Percentiles rank a stretch among this genome's conserved stretches.
phyloP scores from a whole-genome alignment of 2,113 vertebrate genomes.

The Chaetodon trifascialis region DNA sequence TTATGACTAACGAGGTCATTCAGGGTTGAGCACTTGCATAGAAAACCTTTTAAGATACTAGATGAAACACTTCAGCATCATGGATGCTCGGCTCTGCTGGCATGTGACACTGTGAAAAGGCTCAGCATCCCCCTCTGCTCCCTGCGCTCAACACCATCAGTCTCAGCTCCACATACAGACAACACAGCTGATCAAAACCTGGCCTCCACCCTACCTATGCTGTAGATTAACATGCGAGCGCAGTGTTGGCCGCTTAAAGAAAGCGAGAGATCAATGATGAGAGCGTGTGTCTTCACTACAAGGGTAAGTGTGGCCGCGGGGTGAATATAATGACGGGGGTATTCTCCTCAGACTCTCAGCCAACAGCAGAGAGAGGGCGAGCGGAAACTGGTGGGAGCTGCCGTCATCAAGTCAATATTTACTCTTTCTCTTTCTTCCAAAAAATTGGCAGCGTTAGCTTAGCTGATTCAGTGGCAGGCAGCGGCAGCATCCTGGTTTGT shows the following conservation, averaged over 20 bases:
- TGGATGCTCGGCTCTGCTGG: not conserved
- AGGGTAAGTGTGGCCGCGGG: constrained; percentile 68
- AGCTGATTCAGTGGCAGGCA: constrained; percentile 41
- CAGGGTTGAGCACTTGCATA: not conserved
- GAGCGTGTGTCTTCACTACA: constrained; percentile 48
- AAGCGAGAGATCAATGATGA: constrained; percentile 45
- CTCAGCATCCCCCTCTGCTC: not conserved
- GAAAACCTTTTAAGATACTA: constrained; percentile 1
- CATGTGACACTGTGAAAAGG: constrained; percentile 4
- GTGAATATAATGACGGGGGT: constrained; percentile 56
- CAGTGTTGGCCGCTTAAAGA: constrained; percentile 37
- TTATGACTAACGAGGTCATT: not conserved
- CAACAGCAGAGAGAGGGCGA: constrained; percentile 35
- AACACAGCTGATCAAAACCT: constrained; percentile 17
- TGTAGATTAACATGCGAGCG: constrained; percentile 30
- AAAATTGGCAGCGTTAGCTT: constrained; percentile 60
- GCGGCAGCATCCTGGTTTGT: constrained; percentile 44
- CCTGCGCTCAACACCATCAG: not conserved
- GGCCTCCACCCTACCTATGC: not conserved
- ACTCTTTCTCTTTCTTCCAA: constrained; percentile 49
- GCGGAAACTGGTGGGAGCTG: constrained; percentile 64
- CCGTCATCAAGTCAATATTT: constrained; percentile 75
- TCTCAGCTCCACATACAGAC: constrained; percentile 2
- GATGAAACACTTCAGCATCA: constrained; percentile 3
- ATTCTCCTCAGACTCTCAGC: constrained; percentile 62